Evolutionary conservation across 2,888 invertebrate species (phyloP), one percentile per base, ranked within the genome.

Genomic region (Drosophila stalkeri): DNA sequence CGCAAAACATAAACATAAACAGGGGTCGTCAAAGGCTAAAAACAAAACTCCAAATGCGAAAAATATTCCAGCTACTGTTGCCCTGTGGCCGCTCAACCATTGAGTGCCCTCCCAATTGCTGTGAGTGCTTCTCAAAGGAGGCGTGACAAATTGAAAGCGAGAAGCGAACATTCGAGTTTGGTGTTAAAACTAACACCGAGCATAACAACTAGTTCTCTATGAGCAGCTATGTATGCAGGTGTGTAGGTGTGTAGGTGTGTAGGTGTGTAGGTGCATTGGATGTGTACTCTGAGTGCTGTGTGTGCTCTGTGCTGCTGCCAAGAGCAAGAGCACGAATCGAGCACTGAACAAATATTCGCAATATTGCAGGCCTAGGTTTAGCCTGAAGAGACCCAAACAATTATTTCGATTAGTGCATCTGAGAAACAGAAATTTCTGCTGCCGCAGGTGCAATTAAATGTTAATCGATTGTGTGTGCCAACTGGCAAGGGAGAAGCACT

Each of bases 401-500:
- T 76, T 76, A 82, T 77, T 79, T 85, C 79, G 77, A 86, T 80
- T 86, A 59, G 63, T 23, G 64, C 70, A 72, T 63, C 63, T 57
- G 70, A 46, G 70, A 65, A 61, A 44, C 60, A 37, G 66, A 69
- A 75, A 61, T 75, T 64, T 69, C 46, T 52, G 67, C 63, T 67
- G 73, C 76, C 74, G 64, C 77, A 88, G 75, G 72, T 82, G 80
- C 75, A 85, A 88, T 88, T 82, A 80, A 85, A 90, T 76, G 77
- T 85, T 86, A 89, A 86, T 89, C 88, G 88, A 89, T 85, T 77
- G 86, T 73, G 80, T 77, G 77, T 74, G 71, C 64, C 61, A 46
- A n/a, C 27, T 37, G 65, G 23, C 46, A n/a, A 39, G 31, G 47
- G 35, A 55, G 61, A n/a, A 23, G 70, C 33, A 57, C 60, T 47